These are phyloP conservation scores for Sinocyclocheilus maitianheensis DNA, from an alignment of 2,113 vertebrate genomes.

Conservation along the genomic window DNA sequence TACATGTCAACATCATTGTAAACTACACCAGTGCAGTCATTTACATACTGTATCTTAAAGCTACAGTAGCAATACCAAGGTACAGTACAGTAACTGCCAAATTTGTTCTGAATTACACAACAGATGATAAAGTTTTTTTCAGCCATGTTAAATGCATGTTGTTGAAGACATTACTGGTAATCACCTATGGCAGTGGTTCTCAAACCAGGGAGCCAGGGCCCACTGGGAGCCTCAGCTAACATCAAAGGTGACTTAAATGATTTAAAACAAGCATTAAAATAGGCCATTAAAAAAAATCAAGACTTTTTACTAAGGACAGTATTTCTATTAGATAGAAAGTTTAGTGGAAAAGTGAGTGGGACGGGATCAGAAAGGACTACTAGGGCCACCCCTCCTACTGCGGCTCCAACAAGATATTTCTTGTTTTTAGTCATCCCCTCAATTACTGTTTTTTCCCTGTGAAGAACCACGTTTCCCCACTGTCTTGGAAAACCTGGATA, in stretches of 20 bases:
- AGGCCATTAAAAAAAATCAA: background rate
- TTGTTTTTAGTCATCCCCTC: background rate
- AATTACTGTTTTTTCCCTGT: background rate
- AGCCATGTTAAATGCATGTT: background rate
- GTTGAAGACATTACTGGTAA: background rate
- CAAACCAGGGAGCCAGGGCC: background rate
- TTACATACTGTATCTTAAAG: background rate
- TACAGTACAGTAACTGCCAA: too few relatives aligned
- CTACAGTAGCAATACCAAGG: background rate
- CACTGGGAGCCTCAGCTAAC: background rate
- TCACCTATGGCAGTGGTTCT: background rate
- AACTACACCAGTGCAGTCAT: background rate
- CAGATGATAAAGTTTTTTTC: background rate
- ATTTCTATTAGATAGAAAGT: background rate
- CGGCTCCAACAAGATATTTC: background rate
- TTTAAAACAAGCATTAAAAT: background rate
- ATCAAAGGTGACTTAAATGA: background rate
- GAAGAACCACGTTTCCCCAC: background rate
- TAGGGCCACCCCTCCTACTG: background rate
- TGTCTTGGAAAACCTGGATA: background rate
- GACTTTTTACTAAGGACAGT: background rate
- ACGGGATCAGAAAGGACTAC: background rate
- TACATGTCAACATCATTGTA: too few relatives aligned
- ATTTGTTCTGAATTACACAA: background rate
- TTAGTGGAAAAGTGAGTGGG: background rate